A percentile compares a stretch with the other conserved stretches of the same genome.
phyloP scores from a whole-genome alignment of 1,140 invertebrate species.

The Drosophila chauvacae region DNA sequence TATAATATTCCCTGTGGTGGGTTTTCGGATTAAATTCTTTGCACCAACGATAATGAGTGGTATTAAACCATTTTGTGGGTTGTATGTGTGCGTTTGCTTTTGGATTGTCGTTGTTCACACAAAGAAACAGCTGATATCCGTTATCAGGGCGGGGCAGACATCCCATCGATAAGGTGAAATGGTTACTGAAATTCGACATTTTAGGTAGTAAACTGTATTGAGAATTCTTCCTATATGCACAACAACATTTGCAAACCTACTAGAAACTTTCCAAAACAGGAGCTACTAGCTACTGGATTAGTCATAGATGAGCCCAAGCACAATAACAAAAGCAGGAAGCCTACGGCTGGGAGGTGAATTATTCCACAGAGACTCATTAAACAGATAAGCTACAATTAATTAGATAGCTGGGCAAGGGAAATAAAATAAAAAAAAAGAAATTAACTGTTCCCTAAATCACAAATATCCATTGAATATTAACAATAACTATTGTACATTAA shows the following conservation, averaged over 20 bases:
- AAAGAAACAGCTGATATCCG: conserved; percentile 41
- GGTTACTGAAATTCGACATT: not conserved
- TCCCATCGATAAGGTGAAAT: conserved; percentile 30
- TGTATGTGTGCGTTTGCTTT: conserved; percentile 6
- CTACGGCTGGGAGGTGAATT: not conserved
- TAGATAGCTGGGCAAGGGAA: not conserved
- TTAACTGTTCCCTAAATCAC: no score
- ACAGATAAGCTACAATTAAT: not conserved
- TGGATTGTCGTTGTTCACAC: conserved; percentile 2
- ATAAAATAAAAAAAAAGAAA: no score
- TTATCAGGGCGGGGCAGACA: conserved; percentile 17
- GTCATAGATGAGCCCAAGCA: not conserved
- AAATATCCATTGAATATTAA: no score
- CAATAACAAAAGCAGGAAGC: not conserved
- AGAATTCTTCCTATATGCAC: not conserved
- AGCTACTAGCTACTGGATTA: not conserved
- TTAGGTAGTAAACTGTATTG: not conserved
- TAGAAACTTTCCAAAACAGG: not conserved
- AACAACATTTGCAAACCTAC: not conserved
- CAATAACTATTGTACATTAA: no score
- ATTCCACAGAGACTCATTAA: not conserved
- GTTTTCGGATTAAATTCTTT: conserved; percentile 64
- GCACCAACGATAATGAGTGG: conserved; percentile 45
- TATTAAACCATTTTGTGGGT: conserved; percentile 14
- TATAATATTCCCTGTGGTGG: conserved; percentile 18